Evolutionary conservation across 2,113 vertebrate genomes (phyloP).

Genomic region (Xyrauchen texanus): DNA sequence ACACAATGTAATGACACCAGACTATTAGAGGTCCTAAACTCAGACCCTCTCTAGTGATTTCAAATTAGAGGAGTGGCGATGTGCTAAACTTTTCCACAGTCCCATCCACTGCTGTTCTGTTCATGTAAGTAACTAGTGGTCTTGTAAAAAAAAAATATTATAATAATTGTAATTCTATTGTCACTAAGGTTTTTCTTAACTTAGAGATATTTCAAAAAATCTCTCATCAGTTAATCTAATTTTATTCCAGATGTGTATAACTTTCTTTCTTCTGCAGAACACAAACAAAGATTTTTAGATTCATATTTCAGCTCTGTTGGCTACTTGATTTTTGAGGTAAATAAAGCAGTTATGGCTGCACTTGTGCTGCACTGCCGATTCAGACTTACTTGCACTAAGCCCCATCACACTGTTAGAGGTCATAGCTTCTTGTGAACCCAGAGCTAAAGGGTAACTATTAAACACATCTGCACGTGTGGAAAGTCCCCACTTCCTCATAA

Average conservation of each 20-base stretch:
- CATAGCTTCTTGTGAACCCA: conserved; percentile 28
- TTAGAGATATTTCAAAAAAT: no score
- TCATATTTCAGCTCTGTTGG: no score
- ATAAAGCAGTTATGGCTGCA: background rate
- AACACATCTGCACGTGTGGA: conserved; percentile 43
- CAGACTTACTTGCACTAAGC: conserved; percentile 16
- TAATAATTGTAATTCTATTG: no score
- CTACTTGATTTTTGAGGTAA: background rate
- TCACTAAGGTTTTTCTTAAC: no score
- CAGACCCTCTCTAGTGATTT: conserved; percentile 43
- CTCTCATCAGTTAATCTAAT: no score
- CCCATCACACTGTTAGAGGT: conserved; percentile 23
- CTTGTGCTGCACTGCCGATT: background rate
- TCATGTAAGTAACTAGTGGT: background rate
- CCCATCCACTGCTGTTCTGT: conserved; percentile 25
- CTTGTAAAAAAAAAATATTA: background rate
- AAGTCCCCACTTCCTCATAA: conserved; percentile 43
- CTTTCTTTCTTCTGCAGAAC: no score
- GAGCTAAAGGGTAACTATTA: conserved; percentile 24
- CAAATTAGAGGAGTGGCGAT: conserved; percentile 20
- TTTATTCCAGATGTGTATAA: no score
- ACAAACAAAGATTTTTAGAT: no score
- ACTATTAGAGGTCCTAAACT: conserved; percentile 46
- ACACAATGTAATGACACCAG: conserved; percentile 36
- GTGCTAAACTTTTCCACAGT: conserved; percentile 44